phyloP scores from a whole-genome alignment of 2,797 vertebrate genomes.

The Pipistrellus pygmaeus region DNA sequence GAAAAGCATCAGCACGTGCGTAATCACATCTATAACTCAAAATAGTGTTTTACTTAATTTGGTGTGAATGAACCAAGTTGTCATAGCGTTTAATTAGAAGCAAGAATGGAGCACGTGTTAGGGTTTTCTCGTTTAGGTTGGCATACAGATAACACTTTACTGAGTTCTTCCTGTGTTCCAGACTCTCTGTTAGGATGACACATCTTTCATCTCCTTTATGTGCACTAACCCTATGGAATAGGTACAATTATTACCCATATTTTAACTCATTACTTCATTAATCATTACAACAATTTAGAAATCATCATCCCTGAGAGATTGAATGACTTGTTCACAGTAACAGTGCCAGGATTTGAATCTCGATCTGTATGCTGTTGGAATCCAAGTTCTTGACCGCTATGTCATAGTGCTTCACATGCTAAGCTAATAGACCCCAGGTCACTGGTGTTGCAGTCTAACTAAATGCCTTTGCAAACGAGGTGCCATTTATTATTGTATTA shows the following conservation, averaged over 20 bases:
- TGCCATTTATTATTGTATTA: neutral
- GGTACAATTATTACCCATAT: neutral
- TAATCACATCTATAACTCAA: neutral
- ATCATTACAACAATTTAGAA: neutral
- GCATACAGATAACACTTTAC: neutral
- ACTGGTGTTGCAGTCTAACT: neutral
- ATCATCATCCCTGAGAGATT: neutral
- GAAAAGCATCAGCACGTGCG: neutral
- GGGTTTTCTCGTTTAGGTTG: neutral
- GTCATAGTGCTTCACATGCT: neutral
- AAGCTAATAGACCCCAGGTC: neutral
- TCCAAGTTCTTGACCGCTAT: neutral
- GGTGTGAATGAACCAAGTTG: neutral
- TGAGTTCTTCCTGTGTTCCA: neutral
- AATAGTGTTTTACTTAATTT: neutral
- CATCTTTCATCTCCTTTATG: neutral
- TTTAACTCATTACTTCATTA: constrained; percentile 20
- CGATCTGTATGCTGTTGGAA: neutral
- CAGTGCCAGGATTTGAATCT: neutral
- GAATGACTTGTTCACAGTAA: neutral
- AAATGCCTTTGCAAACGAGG: neutral
- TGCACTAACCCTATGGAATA: neutral
- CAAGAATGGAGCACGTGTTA: neutral
- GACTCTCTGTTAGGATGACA: too few relatives aligned
- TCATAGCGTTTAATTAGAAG: neutral